These are phyloP conservation scores for Urophycis tenuis DNA, from an alignment of 2,797 vertebrate genomes.

Conservation along the genomic window DNA sequence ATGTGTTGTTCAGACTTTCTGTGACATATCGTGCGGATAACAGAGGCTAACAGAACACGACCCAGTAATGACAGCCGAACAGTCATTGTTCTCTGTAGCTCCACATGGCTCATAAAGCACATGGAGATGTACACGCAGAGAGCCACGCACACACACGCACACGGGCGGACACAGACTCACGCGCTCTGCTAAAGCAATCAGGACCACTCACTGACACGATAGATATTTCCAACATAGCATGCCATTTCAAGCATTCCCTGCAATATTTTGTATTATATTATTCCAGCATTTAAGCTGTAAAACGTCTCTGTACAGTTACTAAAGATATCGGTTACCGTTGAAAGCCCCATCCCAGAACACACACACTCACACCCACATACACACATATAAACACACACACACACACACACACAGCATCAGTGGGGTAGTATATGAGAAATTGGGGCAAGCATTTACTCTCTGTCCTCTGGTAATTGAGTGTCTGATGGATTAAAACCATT, in stretches of 20 bases:
- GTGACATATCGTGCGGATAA: conserved; percentile 35
- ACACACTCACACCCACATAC: not conserved
- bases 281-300: conserved; percentile 55
- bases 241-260: conserved; percentile 54
- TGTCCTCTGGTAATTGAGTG: conserved; percentile 53
- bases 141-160: conserved; percentile 4
- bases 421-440: conserved; percentile 50
- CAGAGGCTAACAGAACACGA: conserved; percentile 30
- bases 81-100: conserved; percentile 53
- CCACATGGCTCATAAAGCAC: conserved; percentile 43
- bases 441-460: conserved; percentile 44
- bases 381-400: not conserved
- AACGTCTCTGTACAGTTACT: conserved; percentile 56
- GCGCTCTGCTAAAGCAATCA: conserved; percentile 64
- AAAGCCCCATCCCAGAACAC: conserved; percentile 43
- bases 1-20: conserved; percentile 42
- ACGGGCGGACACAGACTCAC: conserved; percentile 12
- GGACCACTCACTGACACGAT: conserved; percentile 34
- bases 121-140: conserved; percentile 22
- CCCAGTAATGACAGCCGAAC: conserved; percentile 29
- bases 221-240: conserved; percentile 48
- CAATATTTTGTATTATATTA: conserved; percentile 51
- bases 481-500: conserved; percentile 49
- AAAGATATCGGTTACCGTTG: conserved; percentile 59
- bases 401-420: conserved; percentile 8